Evolutionary conservation across 2,888 invertebrate species (phyloP), one percentile per base, ranked within the genome.

Genomic region (Dicranocentrus wangi): DNA sequence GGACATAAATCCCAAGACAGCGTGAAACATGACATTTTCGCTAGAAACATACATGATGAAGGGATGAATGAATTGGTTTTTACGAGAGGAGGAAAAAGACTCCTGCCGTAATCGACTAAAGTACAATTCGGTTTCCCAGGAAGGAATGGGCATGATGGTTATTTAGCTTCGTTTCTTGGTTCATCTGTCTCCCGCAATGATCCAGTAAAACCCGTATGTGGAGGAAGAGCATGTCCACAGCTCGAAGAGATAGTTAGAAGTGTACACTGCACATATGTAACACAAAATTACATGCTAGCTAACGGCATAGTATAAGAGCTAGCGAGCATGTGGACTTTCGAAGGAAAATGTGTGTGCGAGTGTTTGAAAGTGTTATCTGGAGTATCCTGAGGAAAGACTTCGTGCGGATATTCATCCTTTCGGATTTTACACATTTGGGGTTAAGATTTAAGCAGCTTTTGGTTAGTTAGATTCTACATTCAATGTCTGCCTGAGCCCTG

Each of bases 31-130:
- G 78, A 78, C 78, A 78, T 78, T 78, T 78, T 69, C 32, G 21
- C 28, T 47, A 47, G 32, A 28, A 47, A 55, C 51, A 63, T 23
- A 5, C 42, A 70, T 55, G 78, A 78, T 27, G 70, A 78, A 78
- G 63, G 68, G 78, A 78, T 78, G 78, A 70, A 78, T 78, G 78
- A 78, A 78, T 78, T 78, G 63, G 70, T 53, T 68, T 70, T 78
- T 28, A 60, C 51, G 69, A 68, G 42, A 32, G 39, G 19, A 69
- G 17, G 43, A 8, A 19, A 39, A 32, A 63, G 8, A n/a, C 1
- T 21, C 47, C 13, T 3, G 47, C 47, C 3, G 8, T 17, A 47
- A 32, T 32, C 3, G 5, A 47, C 8, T 17, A 47, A 47, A 47
- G n/a, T 15, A 47, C 47, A 15, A 47, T 10, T 55, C 55, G 10